phyloP scores from a whole-genome alignment of 2,113 vertebrate genomes.

The Symphodus melops region DNA sequence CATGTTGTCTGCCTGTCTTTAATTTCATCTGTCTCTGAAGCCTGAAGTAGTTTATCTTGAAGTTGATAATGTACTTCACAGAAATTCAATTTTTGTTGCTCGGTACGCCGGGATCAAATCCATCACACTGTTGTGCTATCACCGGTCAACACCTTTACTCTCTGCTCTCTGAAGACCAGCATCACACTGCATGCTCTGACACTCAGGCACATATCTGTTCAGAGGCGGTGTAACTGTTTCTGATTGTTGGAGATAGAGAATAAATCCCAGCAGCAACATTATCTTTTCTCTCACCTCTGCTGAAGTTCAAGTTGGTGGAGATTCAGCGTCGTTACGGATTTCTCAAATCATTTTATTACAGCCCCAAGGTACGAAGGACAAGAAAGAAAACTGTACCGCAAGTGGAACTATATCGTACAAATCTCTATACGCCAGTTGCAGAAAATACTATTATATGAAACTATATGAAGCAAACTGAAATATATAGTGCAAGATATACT shows the following conservation, averaged over 20 bases:
- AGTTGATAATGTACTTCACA: slow-evolving; percentile 16
- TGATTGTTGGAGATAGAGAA: neutral
- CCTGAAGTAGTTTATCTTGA: slow-evolving; percentile 12
- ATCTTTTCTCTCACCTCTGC: neutral
- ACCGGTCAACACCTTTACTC: neutral
- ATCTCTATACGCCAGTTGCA: too few relatives aligned
- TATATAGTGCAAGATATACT: too few relatives aligned
- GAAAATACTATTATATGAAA: too few relatives aligned
- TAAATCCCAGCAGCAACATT: neutral
- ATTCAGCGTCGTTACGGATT: too few relatives aligned
- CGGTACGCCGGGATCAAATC: neutral
- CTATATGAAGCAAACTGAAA: too few relatives aligned
- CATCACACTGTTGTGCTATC: slow-evolving; percentile 9
- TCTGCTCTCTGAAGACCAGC: neutral
- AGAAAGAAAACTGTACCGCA: too few relatives aligned
- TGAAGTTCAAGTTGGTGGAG: neutral
- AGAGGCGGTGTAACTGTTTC: neutral
- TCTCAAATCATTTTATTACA: too few relatives aligned
- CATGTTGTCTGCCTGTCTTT: slow-evolving; percentile 22
- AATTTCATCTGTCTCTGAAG: slow-evolving; percentile 14
- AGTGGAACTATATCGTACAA: too few relatives aligned
- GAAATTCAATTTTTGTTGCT: slow-evolving; percentile 16
- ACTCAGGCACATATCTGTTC: too few relatives aligned
- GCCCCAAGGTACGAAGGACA: too few relatives aligned
- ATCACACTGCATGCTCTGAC: neutral